Percentiles rank a stretch among this genome's conserved stretches.
These are phyloP conservation scores for Panurus biarmicus DNA, from an alignment of 2,113 vertebrate species.

Conservation along the genomic window DNA sequence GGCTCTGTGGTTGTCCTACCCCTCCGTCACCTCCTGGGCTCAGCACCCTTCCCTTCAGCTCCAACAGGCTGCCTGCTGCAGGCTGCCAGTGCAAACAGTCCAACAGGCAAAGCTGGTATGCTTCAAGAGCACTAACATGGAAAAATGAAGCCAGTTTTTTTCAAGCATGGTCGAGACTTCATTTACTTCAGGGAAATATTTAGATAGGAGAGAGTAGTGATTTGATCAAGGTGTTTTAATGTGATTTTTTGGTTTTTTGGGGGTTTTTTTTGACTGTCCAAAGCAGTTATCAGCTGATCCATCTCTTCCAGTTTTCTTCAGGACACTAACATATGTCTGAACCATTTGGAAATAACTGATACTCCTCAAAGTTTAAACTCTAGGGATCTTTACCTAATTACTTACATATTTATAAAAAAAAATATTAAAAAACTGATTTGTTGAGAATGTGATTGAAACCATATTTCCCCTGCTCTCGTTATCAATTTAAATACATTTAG, in stretches of 20 bases:
- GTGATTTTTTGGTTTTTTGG: neutral
- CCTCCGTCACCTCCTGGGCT: neutral
- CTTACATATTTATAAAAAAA: constrained; percentile 47
- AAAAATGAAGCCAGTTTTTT: neutral
- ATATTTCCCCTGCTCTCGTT: neutral
- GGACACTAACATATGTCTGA: constrained; percentile 26
- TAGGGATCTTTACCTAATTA: constrained; percentile 46
- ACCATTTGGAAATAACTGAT: constrained; percentile 30
- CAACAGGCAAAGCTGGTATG: neutral
- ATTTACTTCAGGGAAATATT: constrained; percentile 6
- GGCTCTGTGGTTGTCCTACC: neutral
- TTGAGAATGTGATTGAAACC: constrained; percentile 44
- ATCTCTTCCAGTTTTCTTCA: constrained; percentile 38
- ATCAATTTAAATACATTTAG: constrained; percentile 27
- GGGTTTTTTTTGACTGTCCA: neutral
- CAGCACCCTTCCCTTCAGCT: neutral
- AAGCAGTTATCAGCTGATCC: constrained; percentile 27
- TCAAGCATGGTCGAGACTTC: neutral
- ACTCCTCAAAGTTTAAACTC: constrained; percentile 32
- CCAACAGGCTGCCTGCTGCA: neutral
- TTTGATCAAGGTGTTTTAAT: constrained; percentile 41
- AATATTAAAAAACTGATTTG: neutral
- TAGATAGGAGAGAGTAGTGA: neutral
- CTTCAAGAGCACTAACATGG: neutral
- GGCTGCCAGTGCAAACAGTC: neutral